Evolutionary conservation across 2,113 vertebrate genomes (phyloP), one percentile per base, ranked within the genome.

Genomic region (Lophochroa leadbeateri): DNA sequence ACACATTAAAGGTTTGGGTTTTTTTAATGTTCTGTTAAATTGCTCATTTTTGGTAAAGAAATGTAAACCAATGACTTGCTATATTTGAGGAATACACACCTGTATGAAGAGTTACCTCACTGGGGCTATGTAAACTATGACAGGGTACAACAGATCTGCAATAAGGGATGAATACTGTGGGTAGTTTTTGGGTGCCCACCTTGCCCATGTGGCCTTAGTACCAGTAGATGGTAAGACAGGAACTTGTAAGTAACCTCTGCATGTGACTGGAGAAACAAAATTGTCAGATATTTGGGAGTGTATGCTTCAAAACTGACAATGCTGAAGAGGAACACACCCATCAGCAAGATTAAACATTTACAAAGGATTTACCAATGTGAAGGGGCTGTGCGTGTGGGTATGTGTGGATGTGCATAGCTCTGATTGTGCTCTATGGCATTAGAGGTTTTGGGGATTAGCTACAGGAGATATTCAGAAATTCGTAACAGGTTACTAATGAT

Each of bases 371-470:
- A 20, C 8, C 10, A 50, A 35, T 5, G 35, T 63, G 17, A 11
- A 82, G 28, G 6, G 24, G 21, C n/a, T 29, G 3, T 27, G 9
- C 7, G 2, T 39, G 10, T 70, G 11, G 7, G 33, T 25, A 29
- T 19, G 11, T 52, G 21, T n/a, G 11, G 15, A 6, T 46, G 6
- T 0, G 1, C 33, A 44, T 6, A 50, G 8, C 9, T 78, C 44
- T 37, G 50, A 58, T 39, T 53, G 8, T 64, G 39, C 27, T 37
- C 7, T 53, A 8, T 31, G 28, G 7, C 7, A 50, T 47, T 49
- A 65, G 19, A 49, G 20, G 1, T 70, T 87, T 60, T 44, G 9
- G 5, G 28, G 57, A 55, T 39, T 71, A 67, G 10, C 10, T 67
- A 16, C 11, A 49, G 41, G 2, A 31, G 33, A 67, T 37, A 2